These are phyloP conservation scores for Exephanes ischioxanthus DNA, from an alignment of 2,888 invertebrate genomes.

Conservation along the genomic window DNA sequence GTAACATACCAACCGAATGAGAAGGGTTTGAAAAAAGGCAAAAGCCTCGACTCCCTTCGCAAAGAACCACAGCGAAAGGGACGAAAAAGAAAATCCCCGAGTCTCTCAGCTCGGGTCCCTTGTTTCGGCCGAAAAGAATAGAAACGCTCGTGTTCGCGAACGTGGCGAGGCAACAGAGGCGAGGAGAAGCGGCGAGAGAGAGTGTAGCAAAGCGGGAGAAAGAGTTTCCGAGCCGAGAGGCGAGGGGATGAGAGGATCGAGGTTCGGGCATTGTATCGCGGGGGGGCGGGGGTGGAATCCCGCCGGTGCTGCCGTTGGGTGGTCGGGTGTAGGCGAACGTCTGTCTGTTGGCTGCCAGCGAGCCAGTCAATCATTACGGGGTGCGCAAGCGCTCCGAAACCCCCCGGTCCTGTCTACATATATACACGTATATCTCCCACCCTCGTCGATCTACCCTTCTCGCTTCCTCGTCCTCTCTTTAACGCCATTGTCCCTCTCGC, in stretches of 20 bases:
- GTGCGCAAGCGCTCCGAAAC: constrained; percentile 81
- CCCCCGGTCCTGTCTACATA: constrained; percentile 39
- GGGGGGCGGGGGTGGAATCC: constrained; percentile 68
- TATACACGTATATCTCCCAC: constrained; percentile 45
- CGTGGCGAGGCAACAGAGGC: constrained; percentile 30
- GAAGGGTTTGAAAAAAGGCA: constrained; percentile 52
- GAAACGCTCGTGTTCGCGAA: constrained; percentile 61
- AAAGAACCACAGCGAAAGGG: neutral
- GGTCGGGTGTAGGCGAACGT: constrained; percentile 82
- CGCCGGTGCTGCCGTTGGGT: constrained; percentile 24
- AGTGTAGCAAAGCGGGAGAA: constrained; percentile 32
- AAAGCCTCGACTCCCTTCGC: constrained; percentile 62
- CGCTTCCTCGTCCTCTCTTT: constrained; percentile 55
- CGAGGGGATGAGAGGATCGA: constrained; percentile 28
- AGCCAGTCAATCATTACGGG: constrained; percentile 85
- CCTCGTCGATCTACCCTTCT: constrained; percentile 68
- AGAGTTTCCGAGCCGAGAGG: constrained; percentile 42
- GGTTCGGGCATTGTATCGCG: constrained; percentile 76
- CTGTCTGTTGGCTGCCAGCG: constrained; percentile 85
- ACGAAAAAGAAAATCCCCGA: neutral
- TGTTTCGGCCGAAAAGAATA: constrained; percentile 68
- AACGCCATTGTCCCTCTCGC: constrained; percentile 44
- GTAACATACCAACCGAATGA: neutral
- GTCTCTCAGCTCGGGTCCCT: neutral
- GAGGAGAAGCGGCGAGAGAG: constrained; percentile 33